Evolutionary conservation across 2,888 invertebrate genomes (phyloP).

Genomic region (Gibbula magus): DNA sequence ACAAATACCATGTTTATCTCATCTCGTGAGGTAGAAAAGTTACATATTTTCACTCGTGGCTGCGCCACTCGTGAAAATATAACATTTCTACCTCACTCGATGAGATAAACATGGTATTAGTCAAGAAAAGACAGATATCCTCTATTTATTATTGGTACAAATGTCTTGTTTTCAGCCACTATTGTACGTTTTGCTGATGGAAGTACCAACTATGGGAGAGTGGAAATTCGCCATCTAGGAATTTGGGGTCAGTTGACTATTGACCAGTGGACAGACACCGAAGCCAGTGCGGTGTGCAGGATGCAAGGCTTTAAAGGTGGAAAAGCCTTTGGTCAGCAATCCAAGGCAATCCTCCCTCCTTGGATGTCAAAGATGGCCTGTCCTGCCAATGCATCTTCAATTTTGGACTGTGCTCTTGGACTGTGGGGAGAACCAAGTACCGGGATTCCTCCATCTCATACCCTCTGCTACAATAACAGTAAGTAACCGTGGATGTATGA

Average conservation of each 20-base stretch:
- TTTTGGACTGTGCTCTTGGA: conserved; percentile 50
- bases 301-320: conserved; percentile 54
- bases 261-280: conserved; percentile 46
- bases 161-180: conserved; percentile 38
- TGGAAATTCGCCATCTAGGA: conserved; percentile 43
- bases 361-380: conserved; percentile 77
- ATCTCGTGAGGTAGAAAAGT: too few relatives aligned
- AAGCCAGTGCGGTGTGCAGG: conserved; percentile 50
- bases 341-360: conserved; percentile 28
- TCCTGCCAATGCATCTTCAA: conserved; percentile 53
- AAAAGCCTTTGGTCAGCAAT: conserved; percentile 49
- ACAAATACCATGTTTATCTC: too few relatives aligned
- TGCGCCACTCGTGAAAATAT: too few relatives aligned
- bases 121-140: too few relatives aligned
- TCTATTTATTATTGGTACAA: too few relatives aligned
- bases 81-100: too few relatives aligned
- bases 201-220: conserved; percentile 32
- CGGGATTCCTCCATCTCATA: conserved; percentile 47
- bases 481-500: too few relatives aligned
- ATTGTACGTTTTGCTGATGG: conserved; percentile 37
- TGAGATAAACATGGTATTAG: too few relatives aligned
- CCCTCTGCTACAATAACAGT: conserved; percentile 53
- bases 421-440: conserved; percentile 48
- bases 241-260: conserved; percentile 58
- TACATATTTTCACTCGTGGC: too few relatives aligned